Evolutionary conservation across 1,140 invertebrate species (phyloP), one percentile per base, ranked within the genome.

Genomic region (Pomacea maculata): DNA sequence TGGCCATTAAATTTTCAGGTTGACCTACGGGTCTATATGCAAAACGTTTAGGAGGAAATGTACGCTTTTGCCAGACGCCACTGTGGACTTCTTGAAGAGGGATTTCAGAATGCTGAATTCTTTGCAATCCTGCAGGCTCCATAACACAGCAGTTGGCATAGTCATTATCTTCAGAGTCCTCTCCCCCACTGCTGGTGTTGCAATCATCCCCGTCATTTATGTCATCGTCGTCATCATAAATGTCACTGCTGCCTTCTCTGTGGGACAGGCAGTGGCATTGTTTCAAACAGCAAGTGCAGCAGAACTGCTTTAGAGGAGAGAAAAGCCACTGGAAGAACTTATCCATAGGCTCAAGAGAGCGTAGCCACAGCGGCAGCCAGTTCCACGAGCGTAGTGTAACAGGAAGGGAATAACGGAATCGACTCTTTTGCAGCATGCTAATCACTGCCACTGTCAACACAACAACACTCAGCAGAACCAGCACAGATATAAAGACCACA

Each of bases 341-440:
- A 57, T 83, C 82, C 34, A 83, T 29, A 12, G 92, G 91, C 76
- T 92, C 88, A 3, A 94, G 84, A 34, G 93, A 93, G 29, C 89
- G 90, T 75, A 93, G 81, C 79, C 89, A 92, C 34, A 88, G 52
- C 8, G 93, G 93, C 1, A 94, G 86, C 82, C 91, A 94, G 15
- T 92, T 85, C 93, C 93, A 94, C 11, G 86, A 90, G 52, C 88
- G 80, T 19, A 93, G 83, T 19, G 73, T 64, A 15, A 75, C 21
- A 9, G 93, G 93, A 25, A 94, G 84, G 15, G 84, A 73, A 14
- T 88, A 85, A 11, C 91, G 89, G 29, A 80, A 71, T 34, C 55
- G 17, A 25, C 78, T 80, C 9, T 80, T 81, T 84, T 93, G 92
- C 55, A 92, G 68, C 14, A 93, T 57, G 45, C 91, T 92, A 17